These are phyloP conservation scores for Napeogenes sylphis DNA, from an alignment of 2,888 invertebrate genomes.

Conservation along the genomic window DNA sequence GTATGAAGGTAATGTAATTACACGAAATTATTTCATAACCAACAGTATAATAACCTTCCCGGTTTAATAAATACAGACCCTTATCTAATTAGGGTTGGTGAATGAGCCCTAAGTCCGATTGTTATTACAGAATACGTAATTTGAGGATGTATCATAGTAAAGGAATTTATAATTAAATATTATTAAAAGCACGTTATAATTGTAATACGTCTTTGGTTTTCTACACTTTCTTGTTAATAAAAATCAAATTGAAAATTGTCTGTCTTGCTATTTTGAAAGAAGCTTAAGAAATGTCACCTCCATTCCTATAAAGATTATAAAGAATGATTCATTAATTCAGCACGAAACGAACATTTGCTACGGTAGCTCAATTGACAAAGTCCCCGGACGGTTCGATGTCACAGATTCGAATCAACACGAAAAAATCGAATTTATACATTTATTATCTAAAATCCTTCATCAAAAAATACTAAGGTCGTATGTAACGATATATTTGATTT, in stretches of 20 bases:
- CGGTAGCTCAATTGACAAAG: too few relatives aligned
- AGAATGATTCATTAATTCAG: too few relatives aligned
- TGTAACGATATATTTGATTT: conserved; percentile 9
- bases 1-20: neutral
- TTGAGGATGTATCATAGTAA: conserved; percentile 4
- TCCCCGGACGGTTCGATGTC: too few relatives aligned
- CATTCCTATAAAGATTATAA: too few relatives aligned
- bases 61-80: neutral
- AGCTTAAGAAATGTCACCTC: too few relatives aligned
- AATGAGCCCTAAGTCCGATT: neutral
- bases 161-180: conserved; percentile 13
- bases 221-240: too few relatives aligned
- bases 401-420: too few relatives aligned
- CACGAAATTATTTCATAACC: conserved; percentile 11
- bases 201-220: too few relatives aligned
- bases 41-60: neutral
- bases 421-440: too few relatives aligned
- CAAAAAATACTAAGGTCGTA: conserved; percentile 5
- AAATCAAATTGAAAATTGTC: too few relatives aligned
- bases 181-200: neutral
- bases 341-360: too few relatives aligned
- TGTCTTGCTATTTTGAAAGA: too few relatives aligned
- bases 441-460: neutral
- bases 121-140: conserved; percentile 9
- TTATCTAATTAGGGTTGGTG: neutral